Percentiles rank a stretch among this genome's conserved stretches.
Conservation (phyloP, 2,888 invertebrate species). For the Cantharis rufa region DNA sequence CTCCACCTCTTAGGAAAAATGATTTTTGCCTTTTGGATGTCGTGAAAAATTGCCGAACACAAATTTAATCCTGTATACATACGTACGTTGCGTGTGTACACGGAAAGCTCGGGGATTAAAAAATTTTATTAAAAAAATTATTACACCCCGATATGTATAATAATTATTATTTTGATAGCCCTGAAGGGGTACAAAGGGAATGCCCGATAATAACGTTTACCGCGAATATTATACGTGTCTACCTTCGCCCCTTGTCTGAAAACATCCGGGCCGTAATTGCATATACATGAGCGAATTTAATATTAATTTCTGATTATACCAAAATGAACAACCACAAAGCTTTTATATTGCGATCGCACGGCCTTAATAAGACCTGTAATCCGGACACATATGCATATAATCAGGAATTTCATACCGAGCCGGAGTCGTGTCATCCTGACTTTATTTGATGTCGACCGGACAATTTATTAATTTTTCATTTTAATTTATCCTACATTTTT, state of each 20-base stretch:
- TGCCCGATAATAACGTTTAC: constrained; percentile 45
- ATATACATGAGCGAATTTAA: constrained; percentile 59
- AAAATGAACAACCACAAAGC: constrained; percentile 57
- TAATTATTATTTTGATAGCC: constrained; percentile 26
- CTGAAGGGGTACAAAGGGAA: constrained; percentile 33
- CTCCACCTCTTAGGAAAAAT: constrained; percentile 21
- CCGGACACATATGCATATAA: constrained; percentile 54
- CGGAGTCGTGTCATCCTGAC: constrained; percentile 30
- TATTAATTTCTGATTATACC: constrained; percentile 59
- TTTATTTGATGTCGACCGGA: constrained; percentile 18
- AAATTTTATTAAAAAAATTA: neutral
- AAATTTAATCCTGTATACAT: neutral
- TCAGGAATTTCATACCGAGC: constrained; percentile 51
- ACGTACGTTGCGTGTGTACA: neutral
- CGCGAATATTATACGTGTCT: constrained; percentile 35
- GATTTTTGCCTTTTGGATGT: constrained; percentile 13
- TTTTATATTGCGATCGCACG: constrained; percentile 55
- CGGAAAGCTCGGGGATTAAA: neutral
- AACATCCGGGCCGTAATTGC: constrained; percentile 56
- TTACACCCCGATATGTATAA: neutral
- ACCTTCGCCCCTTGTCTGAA: constrained; percentile 44
- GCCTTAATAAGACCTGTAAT: constrained; percentile 57
- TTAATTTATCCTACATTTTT: neutral
- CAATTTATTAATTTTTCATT: neutral
- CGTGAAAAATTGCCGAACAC: neutral